phyloP scores from a whole-genome alignment of 2,113 vertebrate genomes.

The Nycticebus coucang region DNA sequence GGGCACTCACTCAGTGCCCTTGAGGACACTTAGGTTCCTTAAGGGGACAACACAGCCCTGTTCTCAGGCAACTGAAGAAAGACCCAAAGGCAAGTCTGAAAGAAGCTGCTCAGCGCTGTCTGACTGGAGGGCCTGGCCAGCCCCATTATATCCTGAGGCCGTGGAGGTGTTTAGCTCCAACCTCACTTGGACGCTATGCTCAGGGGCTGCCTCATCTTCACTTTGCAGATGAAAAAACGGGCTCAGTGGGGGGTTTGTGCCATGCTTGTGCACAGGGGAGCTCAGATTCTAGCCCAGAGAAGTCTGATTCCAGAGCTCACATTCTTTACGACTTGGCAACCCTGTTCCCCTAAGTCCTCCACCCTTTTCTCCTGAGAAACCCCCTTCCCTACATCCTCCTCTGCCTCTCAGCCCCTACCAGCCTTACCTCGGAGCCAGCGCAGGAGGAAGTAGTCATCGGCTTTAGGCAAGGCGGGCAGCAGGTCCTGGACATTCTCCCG shows the following conservation, averaged over 20 bases:
- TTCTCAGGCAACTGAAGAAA: neutral
- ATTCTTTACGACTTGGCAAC: neutral
- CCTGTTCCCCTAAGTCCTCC: neutral
- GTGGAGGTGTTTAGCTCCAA: neutral
- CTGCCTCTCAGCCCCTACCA: neutral
- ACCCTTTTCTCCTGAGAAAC: neutral
- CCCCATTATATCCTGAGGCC: neutral
- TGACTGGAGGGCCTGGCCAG: neutral
- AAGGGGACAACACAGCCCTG: neutral
- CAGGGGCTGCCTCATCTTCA: neutral
- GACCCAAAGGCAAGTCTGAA: neutral
- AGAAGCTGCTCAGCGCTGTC: neutral
- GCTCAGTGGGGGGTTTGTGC: neutral
- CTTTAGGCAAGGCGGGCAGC: slow-evolving; percentile 87
- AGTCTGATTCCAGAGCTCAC: neutral
- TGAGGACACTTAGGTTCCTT: neutral
- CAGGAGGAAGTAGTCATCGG: slow-evolving; percentile 93
- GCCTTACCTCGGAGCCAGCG: slow-evolving; percentile 96
- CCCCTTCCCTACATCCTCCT: too few species aligned
- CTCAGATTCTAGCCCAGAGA: neutral
- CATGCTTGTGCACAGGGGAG: neutral
- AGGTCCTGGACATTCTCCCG: slow-evolving; percentile 90
- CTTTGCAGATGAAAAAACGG: neutral
- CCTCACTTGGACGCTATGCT: neutral
- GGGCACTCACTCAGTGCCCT: neutral